phyloP scores from a whole-genome alignment of 1,140 invertebrate genomes.

The Goniozus legneri region DNA sequence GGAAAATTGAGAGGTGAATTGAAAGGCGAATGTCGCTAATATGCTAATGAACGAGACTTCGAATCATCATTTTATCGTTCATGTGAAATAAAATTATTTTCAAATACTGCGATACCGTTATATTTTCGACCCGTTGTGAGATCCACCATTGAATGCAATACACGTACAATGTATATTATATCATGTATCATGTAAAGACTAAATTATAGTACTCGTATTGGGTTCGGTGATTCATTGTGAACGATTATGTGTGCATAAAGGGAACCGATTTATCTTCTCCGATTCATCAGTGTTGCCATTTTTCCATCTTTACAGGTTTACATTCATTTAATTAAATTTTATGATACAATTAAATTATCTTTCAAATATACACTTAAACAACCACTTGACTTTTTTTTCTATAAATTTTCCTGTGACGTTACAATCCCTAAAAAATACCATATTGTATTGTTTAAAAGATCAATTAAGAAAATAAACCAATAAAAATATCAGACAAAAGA shows the following conservation, averaged over 20 bases:
- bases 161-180: too few species aligned
- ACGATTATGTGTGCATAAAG: not conserved
- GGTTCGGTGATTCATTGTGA: not conserved
- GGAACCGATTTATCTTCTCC: conserved; percentile 1
- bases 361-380: conserved; percentile 1
- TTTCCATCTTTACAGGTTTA: not conserved
- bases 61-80: conserved; percentile 22
- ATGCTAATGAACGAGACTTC: conserved; percentile 18
- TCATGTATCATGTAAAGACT: too few species aligned
- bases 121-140: conserved; percentile 11
- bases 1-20: not conserved
- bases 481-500: too few species aligned
- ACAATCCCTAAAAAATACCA: too few species aligned
- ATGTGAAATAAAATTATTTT: conserved; percentile 26
- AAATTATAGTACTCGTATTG: too few species aligned
- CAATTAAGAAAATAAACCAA: too few species aligned
- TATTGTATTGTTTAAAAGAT: too few species aligned
- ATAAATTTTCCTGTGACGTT: too few species aligned
- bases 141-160: too few species aligned
- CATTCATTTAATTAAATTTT: not conserved
- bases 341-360: not conserved
- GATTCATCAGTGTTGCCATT: not conserved
- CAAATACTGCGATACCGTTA: conserved; percentile 12
- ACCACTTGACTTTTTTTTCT: not conserved
- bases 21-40: not conserved